phyloP scores from a whole-genome alignment of 2,797 vertebrate genomes.

The Chromis chromis region DNA sequence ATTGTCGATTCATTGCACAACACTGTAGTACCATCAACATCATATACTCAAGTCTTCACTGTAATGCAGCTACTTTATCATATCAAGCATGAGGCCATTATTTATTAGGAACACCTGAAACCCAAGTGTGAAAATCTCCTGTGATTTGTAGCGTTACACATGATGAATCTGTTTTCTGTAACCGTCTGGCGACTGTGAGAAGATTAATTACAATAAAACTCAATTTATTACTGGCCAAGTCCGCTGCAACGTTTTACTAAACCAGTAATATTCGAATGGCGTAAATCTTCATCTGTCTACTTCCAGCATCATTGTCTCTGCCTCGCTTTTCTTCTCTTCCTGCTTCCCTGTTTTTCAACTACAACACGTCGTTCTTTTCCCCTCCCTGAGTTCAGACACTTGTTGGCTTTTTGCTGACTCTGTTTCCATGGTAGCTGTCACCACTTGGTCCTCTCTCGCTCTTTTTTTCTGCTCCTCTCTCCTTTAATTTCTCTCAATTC shows the following conservation, averaged over 20 bases:
- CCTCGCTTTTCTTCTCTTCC: conserved; percentile 2
- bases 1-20: too few species aligned
- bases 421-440: conserved; percentile 71
- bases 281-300: background rate
- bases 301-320: background rate
- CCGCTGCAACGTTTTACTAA: conserved; percentile 7
- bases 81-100: background rate
- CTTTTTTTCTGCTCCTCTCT: background rate
- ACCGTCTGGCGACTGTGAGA: background rate
- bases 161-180: background rate
- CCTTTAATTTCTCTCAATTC: conserved; percentile 47
- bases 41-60: background rate
- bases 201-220: conserved; percentile 4
- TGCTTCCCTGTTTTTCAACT: conserved; percentile 13
- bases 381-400: conserved; percentile 22
- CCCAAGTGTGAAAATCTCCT: background rate
- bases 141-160: background rate
- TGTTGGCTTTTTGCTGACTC: conserved; percentile 52
- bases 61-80: background rate
- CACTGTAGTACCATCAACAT: background rate
- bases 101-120: background rate
- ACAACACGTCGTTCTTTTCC: background rate
- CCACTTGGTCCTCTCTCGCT: conserved; percentile 17
- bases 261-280: background rate
- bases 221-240: background rate